A percentile compares a stretch with the other conserved stretches of the same genome.
Conservation (phyloP, 1,140 invertebrate genomes). For the Nephotettix cincticeps region DNA sequence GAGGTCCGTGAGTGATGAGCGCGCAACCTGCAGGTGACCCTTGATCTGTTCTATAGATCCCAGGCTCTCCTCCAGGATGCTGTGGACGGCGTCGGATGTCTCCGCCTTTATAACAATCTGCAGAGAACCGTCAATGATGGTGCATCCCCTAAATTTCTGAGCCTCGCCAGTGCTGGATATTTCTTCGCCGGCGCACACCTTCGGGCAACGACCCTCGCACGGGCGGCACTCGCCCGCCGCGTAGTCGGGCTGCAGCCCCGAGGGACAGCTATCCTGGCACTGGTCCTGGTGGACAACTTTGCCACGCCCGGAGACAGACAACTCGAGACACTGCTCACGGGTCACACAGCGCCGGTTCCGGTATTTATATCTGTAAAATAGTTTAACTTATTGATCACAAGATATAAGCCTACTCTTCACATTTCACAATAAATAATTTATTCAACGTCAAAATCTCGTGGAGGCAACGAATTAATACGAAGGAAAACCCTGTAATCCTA, state of each 20-base stretch:
- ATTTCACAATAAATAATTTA: no score
- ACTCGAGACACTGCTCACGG: slow-evolving; percentile 65
- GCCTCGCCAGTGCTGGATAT: slow-evolving; percentile 74
- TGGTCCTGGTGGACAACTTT: slow-evolving; percentile 53
- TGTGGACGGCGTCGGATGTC: slow-evolving; percentile 46
- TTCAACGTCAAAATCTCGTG: no score
- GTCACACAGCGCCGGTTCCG: slow-evolving; percentile 70
- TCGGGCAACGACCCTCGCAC: slow-evolving; percentile 52
- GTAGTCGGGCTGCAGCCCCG: slow-evolving; percentile 52
- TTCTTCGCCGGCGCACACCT: slow-evolving; percentile 63
- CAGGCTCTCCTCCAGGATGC: slow-evolving; percentile 71
- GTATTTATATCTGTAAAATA: slow-evolving; percentile 52
- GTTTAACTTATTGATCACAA: no score
- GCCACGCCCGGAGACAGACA: slow-evolving; percentile 45
- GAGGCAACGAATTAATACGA: no score
- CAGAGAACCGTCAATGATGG: slow-evolving; percentile 72
- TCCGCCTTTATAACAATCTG: slow-evolving; percentile 75
- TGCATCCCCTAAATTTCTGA: slow-evolving; percentile 78
- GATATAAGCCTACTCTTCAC: no score
- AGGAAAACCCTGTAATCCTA: no score
- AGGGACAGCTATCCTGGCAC: slow-evolving; percentile 77
- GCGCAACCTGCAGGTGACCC: slow-evolving; percentile 74
- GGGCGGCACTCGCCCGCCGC: neutral
- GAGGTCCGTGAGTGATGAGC: slow-evolving; percentile 78
- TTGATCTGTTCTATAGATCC: slow-evolving; percentile 74